Evolutionary conservation across 2,113 vertebrate species (phyloP).

Genomic region (Crotophaga sulcirostris): DNA sequence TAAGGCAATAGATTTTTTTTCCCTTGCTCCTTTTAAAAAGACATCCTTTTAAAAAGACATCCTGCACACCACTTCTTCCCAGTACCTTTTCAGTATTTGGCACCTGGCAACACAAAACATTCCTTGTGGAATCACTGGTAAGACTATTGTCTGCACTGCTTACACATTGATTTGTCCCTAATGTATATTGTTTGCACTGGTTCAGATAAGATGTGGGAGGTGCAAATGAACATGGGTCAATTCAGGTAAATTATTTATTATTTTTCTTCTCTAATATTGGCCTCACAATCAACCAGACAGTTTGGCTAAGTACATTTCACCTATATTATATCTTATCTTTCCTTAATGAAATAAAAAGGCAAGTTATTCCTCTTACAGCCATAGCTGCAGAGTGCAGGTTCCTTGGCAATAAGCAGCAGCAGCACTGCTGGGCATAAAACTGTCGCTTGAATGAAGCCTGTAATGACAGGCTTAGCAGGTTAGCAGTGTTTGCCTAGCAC

Average conservation of each 20-base stretch:
- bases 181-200: not conserved
- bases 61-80: not conserved
- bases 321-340: not conserved
- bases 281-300: conserved; percentile 78
- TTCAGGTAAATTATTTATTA: conserved; percentile 4
- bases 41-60: not conserved
- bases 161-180: not conserved
- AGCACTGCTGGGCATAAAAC: not conserved
- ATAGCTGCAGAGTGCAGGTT: not conserved
- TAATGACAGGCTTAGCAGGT: not conserved
- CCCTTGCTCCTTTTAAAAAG: not conserved
- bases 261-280: conserved; percentile 64
- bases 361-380: not conserved
- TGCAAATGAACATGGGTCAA: not conserved
- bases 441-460: not conserved
- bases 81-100: not conserved
- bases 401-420: not conserved
- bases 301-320: conserved; percentile 62
- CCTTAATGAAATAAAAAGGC: not conserved
- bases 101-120: not conserved
- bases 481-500: not conserved
- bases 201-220: not conserved
- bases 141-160: not conserved
- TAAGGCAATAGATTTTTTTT: not conserved
- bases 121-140: not conserved